Conservation (phyloP, 2,113 vertebrate species). For the Spermophilus dauricus region DNA sequence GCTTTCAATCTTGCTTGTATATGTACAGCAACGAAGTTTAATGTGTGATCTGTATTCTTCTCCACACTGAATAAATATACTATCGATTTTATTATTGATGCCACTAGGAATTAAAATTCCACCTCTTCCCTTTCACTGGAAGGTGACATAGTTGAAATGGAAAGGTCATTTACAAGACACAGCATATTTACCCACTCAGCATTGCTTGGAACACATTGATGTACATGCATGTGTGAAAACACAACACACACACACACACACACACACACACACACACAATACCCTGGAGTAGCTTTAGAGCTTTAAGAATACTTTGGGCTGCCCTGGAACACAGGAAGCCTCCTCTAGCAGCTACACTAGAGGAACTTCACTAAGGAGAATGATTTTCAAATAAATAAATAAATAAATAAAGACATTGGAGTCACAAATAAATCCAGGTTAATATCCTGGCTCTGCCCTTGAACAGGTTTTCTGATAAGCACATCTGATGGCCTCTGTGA, state of each 20-base stretch:
- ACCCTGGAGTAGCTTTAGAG: not conserved
- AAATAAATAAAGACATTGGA: not conserved
- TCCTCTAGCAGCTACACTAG: not conserved
- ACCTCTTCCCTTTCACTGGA: not conserved
- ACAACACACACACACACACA: not conserved
- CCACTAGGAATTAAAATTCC: not conserved
- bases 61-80: not conserved
- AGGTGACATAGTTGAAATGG: not conserved
- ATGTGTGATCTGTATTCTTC: not conserved
- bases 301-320: not conserved
- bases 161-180: not conserved
- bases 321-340: not conserved
- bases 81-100: not conserved
- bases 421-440: slow-evolving; percentile 40
- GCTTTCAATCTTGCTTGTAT: not conserved
- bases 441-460: slow-evolving; percentile 56
- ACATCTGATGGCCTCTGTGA: slow-evolving; percentile 14
- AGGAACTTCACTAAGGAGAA: not conserved
- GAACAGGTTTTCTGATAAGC: slow-evolving; percentile 5
- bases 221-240: not conserved
- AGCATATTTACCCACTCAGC: not conserved
- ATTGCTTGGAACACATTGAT: not conserved
- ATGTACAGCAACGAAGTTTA: not conserved
- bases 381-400: not conserved
- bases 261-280: not conserved